Conservation (phyloP, 2,888 invertebrate species). For the Congeria kusceri region DNA sequence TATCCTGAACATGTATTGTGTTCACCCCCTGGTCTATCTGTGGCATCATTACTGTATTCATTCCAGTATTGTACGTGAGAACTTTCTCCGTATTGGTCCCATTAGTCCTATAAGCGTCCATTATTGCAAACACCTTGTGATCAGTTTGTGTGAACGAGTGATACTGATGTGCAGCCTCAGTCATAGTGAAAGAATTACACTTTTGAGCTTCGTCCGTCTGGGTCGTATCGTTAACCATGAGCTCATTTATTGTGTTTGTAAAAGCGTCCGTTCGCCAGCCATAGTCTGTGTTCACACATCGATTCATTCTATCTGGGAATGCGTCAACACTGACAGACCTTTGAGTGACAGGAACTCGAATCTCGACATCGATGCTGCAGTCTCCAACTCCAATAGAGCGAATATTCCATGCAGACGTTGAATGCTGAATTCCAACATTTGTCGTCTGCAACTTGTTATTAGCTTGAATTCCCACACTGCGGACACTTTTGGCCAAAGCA, state of each 20-base stretch:
- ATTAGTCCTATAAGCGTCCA: constrained; percentile 69
- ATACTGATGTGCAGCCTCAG: constrained; percentile 63
- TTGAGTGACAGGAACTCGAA: constrained; percentile 72
- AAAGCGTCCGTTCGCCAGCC: constrained; percentile 77
- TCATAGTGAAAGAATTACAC: constrained; percentile 77
- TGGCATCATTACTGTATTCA: constrained; percentile 74
- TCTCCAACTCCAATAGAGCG: constrained; percentile 79
- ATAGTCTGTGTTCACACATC: constrained; percentile 74
- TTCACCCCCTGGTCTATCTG: constrained; percentile 59
- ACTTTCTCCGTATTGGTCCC: constrained; percentile 70
- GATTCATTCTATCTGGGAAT: constrained; percentile 73
- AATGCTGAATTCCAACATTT: constrained; percentile 68
- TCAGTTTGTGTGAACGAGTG: constrained; percentile 75
- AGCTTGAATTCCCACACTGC: constrained; percentile 79
- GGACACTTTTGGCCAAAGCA: constrained; percentile 81
- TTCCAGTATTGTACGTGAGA: constrained; percentile 64
- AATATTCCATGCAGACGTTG: constrained; percentile 56
- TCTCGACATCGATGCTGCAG: constrained; percentile 81
- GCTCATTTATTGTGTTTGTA: constrained; percentile 75
- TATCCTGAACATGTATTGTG: constrained; percentile 49
- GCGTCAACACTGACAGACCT: constrained; percentile 78
- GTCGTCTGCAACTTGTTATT: constrained; percentile 67
- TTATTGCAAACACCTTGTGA: constrained; percentile 71
- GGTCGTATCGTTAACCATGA: constrained; percentile 69
- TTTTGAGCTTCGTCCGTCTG: constrained; percentile 74